Evolutionary conservation across 2,888 invertebrate species (phyloP).

Genomic region (Drosophila multiciliata): DNA sequence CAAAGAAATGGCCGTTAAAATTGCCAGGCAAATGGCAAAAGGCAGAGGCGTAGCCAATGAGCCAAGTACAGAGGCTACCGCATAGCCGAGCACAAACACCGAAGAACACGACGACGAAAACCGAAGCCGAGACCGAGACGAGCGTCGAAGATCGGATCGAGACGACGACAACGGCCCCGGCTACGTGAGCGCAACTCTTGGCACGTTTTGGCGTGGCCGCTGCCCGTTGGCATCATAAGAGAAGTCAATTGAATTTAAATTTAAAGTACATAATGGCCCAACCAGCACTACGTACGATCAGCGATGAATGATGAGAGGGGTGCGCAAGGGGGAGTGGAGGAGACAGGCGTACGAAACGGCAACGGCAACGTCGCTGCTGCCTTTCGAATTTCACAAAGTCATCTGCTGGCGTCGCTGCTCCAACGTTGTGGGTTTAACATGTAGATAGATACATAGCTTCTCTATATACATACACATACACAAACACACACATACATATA

Average conservation of each 20-base stretch:
- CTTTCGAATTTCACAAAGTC: slow-evolving; percentile 80
- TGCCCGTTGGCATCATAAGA: slow-evolving; percentile 80
- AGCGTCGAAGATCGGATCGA: slow-evolving; percentile 32
- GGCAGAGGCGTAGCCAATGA: slow-evolving; percentile 72
- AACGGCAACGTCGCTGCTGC: slow-evolving; percentile 54
- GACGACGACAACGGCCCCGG: slow-evolving; percentile 43
- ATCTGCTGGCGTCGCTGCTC: slow-evolving; percentile 65
- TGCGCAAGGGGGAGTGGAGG: not conserved
- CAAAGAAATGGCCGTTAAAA: slow-evolving; percentile 78
- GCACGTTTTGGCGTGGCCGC: slow-evolving; percentile 76
- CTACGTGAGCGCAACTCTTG: slow-evolving; percentile 69
- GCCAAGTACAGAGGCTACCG: slow-evolving; percentile 51
- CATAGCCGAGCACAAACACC: slow-evolving; percentile 20
- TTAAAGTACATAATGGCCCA: slow-evolving; percentile 76
- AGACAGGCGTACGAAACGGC: slow-evolving; percentile 34
- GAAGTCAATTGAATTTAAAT: slow-evolving; percentile 81
- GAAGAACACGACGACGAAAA: slow-evolving; percentile 11
- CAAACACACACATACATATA: slow-evolving; percentile 11
- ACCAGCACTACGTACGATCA: slow-evolving; percentile 54
- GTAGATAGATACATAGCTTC: slow-evolving; percentile 34
- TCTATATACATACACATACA: slow-evolving; percentile 36
- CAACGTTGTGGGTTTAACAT: slow-evolving; percentile 62
- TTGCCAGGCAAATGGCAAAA: slow-evolving; percentile 77
- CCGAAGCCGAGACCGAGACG: slow-evolving; percentile 3
- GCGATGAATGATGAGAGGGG: not conserved